Evolutionary conservation across 2,113 vertebrate species (phyloP).

Genomic region (Syngnathus scovelli): DNA sequence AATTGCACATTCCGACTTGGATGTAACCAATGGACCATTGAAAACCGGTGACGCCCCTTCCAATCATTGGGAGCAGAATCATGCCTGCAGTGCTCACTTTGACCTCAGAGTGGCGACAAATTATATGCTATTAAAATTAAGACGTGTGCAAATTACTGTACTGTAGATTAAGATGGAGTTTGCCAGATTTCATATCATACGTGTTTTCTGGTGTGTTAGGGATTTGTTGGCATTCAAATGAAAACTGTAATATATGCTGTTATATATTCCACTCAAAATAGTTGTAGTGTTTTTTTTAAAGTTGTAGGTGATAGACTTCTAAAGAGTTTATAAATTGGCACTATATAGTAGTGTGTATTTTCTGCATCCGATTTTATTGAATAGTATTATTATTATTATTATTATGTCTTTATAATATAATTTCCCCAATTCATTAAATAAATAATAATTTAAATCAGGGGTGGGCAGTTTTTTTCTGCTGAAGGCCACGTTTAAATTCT

Average conservation of each 20-base stretch:
- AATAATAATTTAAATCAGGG: background rate
- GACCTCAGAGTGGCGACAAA: conserved; percentile 67
- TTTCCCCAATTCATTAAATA: background rate
- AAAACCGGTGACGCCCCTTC: background rate
- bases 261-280: background rate
- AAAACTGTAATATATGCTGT: too few species aligned
- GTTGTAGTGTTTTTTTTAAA: background rate
- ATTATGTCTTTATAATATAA: background rate
- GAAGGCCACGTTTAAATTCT: background rate
- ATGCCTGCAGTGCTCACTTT: conserved; percentile 15
- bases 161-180: too few species aligned
- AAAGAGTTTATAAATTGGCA: background rate
- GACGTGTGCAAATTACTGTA: background rate
- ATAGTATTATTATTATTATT: background rate
- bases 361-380: background rate
- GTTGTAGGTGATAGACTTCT: background rate
- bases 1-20: background rate
- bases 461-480: background rate
- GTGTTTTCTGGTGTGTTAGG: too few species aligned
- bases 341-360: background rate
- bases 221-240: too few species aligned
- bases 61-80: background rate
- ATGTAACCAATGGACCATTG: background rate
- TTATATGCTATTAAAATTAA: conserved; percentile 21
- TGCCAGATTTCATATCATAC: too few species aligned